phyloP scores from a whole-genome alignment of 1,140 invertebrate genomes.

The Orchesella cincta region DNA sequence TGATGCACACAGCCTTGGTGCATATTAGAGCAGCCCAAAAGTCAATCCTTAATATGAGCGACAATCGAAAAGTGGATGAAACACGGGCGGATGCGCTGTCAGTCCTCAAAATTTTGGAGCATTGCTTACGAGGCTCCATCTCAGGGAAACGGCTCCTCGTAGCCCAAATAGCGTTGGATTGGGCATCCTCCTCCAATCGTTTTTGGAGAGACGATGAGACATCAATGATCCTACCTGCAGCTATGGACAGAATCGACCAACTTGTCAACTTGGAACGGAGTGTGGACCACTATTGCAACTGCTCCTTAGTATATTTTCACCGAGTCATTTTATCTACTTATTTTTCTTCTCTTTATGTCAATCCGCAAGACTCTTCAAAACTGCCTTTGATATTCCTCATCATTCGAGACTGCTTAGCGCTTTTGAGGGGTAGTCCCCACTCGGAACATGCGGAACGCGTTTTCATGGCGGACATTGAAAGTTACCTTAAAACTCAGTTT shows the following conservation, averaged over 20 bases:
- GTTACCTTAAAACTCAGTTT: constrained; percentile 57
- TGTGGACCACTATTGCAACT: constrained; percentile 67
- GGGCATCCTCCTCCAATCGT: constrained; percentile 63
- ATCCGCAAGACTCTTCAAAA: constrained; percentile 59
- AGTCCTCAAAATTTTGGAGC: constrained; percentile 38
- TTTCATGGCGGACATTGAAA: constrained; percentile 42
- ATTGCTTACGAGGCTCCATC: constrained; percentile 63
- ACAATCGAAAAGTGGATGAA: constrained; percentile 33
- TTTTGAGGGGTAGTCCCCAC: constrained; percentile 47
- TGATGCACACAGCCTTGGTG: constrained; percentile 66
- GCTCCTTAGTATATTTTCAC: constrained; percentile 81
- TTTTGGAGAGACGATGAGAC: constrained; percentile 57
- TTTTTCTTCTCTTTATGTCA: constrained; percentile 69
- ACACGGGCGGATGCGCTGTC: constrained; percentile 67
- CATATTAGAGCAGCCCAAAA: constrained; percentile 62
- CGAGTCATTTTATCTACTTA: constrained; percentile 74
- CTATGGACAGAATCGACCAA: constrained; percentile 66
- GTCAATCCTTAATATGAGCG: constrained; percentile 47
- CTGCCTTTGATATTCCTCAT: constrained; percentile 41
- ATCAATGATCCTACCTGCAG: constrained; percentile 59
- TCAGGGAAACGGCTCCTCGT: constrained; percentile 68
- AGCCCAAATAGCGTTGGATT: constrained; percentile 67
- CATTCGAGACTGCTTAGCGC: constrained; percentile 42
- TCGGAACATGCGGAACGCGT: constrained; percentile 30
- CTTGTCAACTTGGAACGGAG: constrained; percentile 65